Base-by-base conservation (phyloP, 1,140 invertebrate genomes). In the Mya arenaria region DNA sequence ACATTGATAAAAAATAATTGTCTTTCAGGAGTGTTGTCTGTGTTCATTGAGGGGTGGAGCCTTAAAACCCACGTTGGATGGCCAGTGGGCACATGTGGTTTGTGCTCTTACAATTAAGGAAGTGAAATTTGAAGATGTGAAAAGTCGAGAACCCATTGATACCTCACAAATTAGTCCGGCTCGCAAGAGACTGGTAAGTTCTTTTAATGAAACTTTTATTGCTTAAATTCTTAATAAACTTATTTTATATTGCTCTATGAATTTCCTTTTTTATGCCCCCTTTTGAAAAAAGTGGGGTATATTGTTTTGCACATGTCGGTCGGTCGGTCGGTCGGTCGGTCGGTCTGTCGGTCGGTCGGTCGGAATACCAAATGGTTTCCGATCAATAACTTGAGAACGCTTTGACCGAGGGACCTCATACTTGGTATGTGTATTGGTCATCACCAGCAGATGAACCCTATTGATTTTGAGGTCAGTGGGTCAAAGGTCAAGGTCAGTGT, bases 101-200 rank as follows among this genome's bases (percentile, higher is more conserved):
- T 99, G 98, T 93, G 98, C 98, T 1, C 94, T 99, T 0, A 98
- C 99, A 89, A 98, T 99, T 88, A 97, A 98, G 1, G 98, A 99
- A 94, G 98, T 99, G 23, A 95, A 97, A 81, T 99, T 99, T 93
- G 97, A 96, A 25, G 97, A 99, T 94, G 97, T 98, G 56, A 96
- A 96, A 36, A 98, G 96, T 36, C 98, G 99, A 97, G 97, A 98
- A 92, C 97, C 97, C 0, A 98, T 99, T 84, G 92, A 93, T 69
- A 84, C 86, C 23, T 93, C 93, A 25, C 87, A 85, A 62, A 90
- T 90, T 13, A 87, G 84, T 48, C 55, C 68, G 28, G 84, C 78
- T 36, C 88, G 91, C 77, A 82, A 82, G 19, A 92, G 87, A 89
- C 82, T 93, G 82, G 92, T 93, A 88, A 83, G 90, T 93, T 19